Conservation (phyloP, 1,140 invertebrate species). For the Drosophila oshimai region DNA sequence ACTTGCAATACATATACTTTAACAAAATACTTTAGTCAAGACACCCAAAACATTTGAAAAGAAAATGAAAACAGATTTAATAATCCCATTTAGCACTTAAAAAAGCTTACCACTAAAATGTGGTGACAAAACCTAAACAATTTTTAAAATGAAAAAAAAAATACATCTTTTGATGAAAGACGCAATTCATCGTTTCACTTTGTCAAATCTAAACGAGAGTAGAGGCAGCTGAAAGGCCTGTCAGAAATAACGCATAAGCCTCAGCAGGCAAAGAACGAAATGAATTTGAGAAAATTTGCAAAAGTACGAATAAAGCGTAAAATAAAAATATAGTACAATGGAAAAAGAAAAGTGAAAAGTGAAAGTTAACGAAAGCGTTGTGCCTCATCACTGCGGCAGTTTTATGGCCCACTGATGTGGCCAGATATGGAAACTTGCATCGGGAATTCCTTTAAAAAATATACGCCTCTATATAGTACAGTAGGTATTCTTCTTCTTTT, state of each 20-base stretch:
- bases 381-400: conserved; percentile 64
- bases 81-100: neutral
- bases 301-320: neutral
- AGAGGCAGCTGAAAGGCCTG: conserved; percentile 10
- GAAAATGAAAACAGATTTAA: neutral
- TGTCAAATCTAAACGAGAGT: conserved; percentile 20
- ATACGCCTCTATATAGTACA: conserved; percentile 1
- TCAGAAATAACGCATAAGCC: conserved; percentile 27
- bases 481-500: neutral
- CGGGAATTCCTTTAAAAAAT: conserved; percentile 17
- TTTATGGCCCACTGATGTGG: conserved; percentile 55
- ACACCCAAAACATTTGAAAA: neutral
- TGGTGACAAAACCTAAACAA: neutral
- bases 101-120: neutral
- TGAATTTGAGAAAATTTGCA: conserved; percentile 15
- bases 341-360: conserved; percentile 17
- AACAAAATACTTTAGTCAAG: no score
- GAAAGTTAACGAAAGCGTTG: conserved; percentile 45
- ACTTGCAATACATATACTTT: no score
- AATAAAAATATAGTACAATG: no score
- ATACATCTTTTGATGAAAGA: conserved; percentile 4
- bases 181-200: conserved; percentile 42
- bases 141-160: neutral
- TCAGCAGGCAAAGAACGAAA: conserved; percentile 12
- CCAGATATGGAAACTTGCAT: conserved; percentile 56